Percentiles rank a stretch among this genome's conserved stretches.
phyloP scores from a whole-genome alignment of 2,797 vertebrate genomes.

The Melanotaenia boesemani region DNA sequence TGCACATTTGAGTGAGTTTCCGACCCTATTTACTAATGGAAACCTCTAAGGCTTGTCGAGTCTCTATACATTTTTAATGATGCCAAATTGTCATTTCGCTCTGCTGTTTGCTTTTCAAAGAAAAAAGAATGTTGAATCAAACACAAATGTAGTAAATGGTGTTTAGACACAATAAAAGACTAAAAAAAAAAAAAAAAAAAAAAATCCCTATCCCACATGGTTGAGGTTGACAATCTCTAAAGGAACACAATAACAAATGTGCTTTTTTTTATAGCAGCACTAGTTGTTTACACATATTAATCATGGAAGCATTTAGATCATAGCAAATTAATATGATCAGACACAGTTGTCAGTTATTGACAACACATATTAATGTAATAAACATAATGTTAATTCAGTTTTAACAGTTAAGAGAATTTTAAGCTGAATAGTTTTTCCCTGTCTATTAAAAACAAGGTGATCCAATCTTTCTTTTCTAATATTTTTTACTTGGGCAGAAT shows the following conservation, averaged over 20 bases:
- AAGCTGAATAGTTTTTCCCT: neutral
- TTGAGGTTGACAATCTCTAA: constrained; percentile 22
- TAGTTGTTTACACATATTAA: neutral
- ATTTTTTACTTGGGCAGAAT: too few species aligned
- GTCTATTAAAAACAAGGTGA: too few species aligned
- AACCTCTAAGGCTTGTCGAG: constrained; percentile 73
- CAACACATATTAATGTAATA: neutral
- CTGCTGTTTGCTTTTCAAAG: constrained; percentile 74
- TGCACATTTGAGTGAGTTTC: constrained; percentile 68
- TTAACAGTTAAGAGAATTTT: neutral
- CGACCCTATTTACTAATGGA: constrained; percentile 84
- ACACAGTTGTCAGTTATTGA: neutral
- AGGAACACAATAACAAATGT: neutral
- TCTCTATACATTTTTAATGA: constrained; percentile 82
- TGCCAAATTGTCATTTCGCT: constrained; percentile 80
- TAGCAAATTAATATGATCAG: neutral
- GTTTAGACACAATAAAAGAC: constrained; percentile 47
- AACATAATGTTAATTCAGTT: neutral
- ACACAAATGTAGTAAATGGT: constrained; percentile 54
- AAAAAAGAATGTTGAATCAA: constrained; percentile 45
- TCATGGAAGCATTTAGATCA: neutral
- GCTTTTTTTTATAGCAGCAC: neutral
- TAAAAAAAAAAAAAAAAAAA: constrained; percentile 3
- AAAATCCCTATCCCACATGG: neutral
- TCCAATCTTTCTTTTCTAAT: too few species aligned